phyloP scores from a whole-genome alignment of 2,888 invertebrate species.

The Hyalella azteca region DNA sequence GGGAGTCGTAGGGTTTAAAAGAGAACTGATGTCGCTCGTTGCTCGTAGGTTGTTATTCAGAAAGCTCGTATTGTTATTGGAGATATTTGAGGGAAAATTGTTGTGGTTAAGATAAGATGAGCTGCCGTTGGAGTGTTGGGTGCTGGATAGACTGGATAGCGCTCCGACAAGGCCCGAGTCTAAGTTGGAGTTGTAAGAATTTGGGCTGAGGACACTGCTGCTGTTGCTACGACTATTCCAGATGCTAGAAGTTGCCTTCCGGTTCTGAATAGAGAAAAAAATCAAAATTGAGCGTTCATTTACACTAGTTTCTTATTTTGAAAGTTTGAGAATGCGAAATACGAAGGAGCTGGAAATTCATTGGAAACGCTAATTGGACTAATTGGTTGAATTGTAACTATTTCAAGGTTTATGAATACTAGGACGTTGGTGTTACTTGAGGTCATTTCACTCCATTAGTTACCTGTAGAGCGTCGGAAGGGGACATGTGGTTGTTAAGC shows the following conservation, averaged over 20 bases:
- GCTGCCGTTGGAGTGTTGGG: not conserved
- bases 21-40: not conserved
- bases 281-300: no score
- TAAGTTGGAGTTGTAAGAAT: not conserved
- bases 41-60: conserved; percentile 10
- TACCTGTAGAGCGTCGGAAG: not conserved
- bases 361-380: no score
- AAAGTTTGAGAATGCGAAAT: no score
- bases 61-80: conserved; percentile 5
- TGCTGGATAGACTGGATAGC: not conserved
- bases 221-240: not conserved
- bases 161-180: not conserved
- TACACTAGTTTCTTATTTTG: no score
- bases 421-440: no score
- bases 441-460: not conserved
- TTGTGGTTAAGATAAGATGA: not conserved
- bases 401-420: no score
- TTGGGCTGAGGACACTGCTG: not conserved
- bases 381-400: no score
- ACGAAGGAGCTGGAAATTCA: no score
- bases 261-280: not conserved
- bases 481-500: not conserved
- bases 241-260: not conserved
- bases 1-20: not conserved
- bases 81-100: not conserved